These are phyloP conservation scores for Drosophila nikananu DNA, from an alignment of 1,140 invertebrate genomes.

Conservation along the genomic window DNA sequence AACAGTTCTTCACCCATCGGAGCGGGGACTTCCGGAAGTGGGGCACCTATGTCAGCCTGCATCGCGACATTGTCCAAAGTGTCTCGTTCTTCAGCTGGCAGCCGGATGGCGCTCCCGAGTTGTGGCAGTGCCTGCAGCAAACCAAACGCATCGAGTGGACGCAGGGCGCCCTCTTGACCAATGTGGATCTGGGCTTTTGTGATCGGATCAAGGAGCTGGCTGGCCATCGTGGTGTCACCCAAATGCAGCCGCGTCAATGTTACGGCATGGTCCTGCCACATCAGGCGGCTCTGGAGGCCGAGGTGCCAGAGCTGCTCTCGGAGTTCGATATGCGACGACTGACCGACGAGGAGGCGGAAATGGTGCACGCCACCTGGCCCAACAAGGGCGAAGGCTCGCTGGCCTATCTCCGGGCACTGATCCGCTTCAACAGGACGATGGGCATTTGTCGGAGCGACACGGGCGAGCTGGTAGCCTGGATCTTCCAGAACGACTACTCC, in stretches of 20 bases:
- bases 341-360: conserved; percentile 49
- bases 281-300: conserved; percentile 6
- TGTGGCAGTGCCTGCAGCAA: conserved; percentile 66
- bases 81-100: conserved; percentile 77
- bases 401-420: conserved; percentile 60
- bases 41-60: conserved; percentile 76
- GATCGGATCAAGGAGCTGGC: conserved; percentile 57
- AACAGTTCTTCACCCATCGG: conserved; percentile 69
- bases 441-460: conserved; percentile 61
- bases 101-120: conserved; percentile 30
- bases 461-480: conserved; percentile 70
- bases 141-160: conserved; percentile 69
- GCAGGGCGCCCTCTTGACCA: conserved; percentile 69
- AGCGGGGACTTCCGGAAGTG: conserved; percentile 59
- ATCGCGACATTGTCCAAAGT: conserved; percentile 75
- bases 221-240: conserved; percentile 21
- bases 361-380: conserved; percentile 66
- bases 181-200: conserved; percentile 54
- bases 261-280: conserved; percentile 59
- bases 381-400: conserved; percentile 78
- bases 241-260: conserved; percentile 56
- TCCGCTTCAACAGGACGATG: conserved; percentile 58
- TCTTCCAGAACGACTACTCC: conserved; percentile 78
- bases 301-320: conserved; percentile 51
- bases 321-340: conserved; percentile 64